These are phyloP conservation scores for Anastrepha ludens DNA, from an alignment of 1,140 invertebrate species.

Conservation along the genomic window DNA sequence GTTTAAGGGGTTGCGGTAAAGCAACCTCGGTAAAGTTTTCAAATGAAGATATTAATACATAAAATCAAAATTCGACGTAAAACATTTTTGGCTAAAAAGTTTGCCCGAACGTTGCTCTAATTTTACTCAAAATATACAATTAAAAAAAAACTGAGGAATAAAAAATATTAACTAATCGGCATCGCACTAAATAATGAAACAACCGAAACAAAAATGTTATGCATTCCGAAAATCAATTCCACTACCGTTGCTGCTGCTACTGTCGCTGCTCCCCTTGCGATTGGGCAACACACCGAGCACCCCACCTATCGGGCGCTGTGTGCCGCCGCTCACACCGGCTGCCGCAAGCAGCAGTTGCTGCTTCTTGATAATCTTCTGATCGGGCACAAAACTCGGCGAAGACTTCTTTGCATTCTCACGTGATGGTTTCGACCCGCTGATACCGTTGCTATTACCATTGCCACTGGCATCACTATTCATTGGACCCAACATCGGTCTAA, in stretches of 20 bases:
- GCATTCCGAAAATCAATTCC: constrained; percentile 27
- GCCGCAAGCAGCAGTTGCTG: constrained; percentile 68
- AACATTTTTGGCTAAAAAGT: too few relatives aligned
- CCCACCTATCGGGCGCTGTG: constrained; percentile 56
- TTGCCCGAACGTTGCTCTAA: too few relatives aligned
- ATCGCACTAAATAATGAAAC: constrained; percentile 22
- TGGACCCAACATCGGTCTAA: constrained; percentile 28
- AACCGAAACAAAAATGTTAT: background rate
- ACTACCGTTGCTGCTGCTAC: constrained; percentile 70
- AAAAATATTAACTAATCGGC: background rate
- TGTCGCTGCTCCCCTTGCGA: constrained; percentile 57
- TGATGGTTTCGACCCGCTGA: constrained; percentile 61
- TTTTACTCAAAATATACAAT: too few relatives aligned
- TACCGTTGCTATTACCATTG: background rate
- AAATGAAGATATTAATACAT: too few relatives aligned
- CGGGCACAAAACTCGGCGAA: constrained; percentile 69
- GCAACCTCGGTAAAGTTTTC: too few relatives aligned
- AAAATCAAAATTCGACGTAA: too few relatives aligned
- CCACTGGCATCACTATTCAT: constrained; percentile 27
- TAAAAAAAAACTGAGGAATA: constrained; percentile 4
- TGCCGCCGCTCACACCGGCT: constrained; percentile 60
- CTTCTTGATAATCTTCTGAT: constrained; percentile 70
- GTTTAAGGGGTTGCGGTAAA: too few relatives aligned
- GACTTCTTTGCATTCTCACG: constrained; percentile 70
- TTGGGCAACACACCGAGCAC: constrained; percentile 52